Conservation (phyloP, 2,797 vertebrate genomes). For the Xenopus petersii region DNA sequence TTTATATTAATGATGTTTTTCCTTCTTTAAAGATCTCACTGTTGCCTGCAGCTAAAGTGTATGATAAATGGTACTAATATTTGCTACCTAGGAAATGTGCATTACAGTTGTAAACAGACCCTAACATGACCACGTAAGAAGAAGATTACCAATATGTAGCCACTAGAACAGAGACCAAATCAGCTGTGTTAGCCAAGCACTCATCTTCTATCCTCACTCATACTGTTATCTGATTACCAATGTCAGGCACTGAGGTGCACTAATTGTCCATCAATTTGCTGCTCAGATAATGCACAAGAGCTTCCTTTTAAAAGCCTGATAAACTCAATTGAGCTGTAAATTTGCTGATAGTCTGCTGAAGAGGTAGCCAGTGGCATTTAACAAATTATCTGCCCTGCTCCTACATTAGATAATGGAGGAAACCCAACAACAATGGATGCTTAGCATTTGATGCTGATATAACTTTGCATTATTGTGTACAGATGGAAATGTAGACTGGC, state of each 20-base stretch:
- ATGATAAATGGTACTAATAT: too few relatives aligned
- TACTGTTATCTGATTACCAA: constrained; percentile 37
- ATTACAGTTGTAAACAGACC: too few relatives aligned
- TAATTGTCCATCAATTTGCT: constrained; percentile 51
- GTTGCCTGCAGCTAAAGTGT: too few relatives aligned
- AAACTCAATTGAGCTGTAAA: constrained; percentile 29
- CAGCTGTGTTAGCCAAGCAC: too few relatives aligned
- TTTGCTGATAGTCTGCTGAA: constrained; percentile 45
- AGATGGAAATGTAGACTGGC: constrained; percentile 1
- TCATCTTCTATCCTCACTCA: constrained; percentile 13
- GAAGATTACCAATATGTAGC: too few relatives aligned
- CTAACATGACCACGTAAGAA: too few relatives aligned
- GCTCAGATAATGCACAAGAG: constrained; percentile 31
- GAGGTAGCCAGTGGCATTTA: constrained; percentile 43
- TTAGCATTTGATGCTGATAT: constrained; percentile 26
- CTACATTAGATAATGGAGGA: constrained; percentile 22
- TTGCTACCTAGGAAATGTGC: too few relatives aligned
- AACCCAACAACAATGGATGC: constrained; percentile 33
- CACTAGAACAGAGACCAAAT: too few relatives aligned
- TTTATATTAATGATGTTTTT: too few relatives aligned
- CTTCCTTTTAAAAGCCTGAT: constrained; percentile 35
- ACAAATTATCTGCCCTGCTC: constrained; percentile 37
- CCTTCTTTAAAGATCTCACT: too few relatives aligned
- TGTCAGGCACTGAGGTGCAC: constrained; percentile 44
- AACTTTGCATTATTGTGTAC: constrained; percentile 9